These are phyloP conservation scores for Synergus laeviventris DNA, from an alignment of 2,888 invertebrate species.

Conservation along the genomic window DNA sequence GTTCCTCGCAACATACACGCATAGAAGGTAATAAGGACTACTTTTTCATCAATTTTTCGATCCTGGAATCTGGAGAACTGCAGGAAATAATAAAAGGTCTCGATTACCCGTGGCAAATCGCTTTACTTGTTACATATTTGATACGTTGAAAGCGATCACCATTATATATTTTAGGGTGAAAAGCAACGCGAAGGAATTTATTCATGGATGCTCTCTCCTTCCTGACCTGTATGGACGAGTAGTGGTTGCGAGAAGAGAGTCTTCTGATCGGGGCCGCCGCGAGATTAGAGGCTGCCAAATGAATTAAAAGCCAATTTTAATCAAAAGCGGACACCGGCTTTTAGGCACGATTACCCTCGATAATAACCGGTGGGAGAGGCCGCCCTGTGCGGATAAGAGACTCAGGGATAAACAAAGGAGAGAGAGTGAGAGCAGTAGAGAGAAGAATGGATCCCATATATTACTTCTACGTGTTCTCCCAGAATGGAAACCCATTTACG, in stretches of 20 bases:
- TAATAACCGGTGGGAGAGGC: conserved; percentile 73
- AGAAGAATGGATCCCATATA: conserved; percentile 70
- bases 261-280: conserved; percentile 71
- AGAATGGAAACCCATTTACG: conserved; percentile 63
- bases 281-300: conserved; percentile 76
- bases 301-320: conserved; percentile 77
- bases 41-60: conserved; percentile 1
- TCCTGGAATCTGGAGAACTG: background rate
- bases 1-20: too few relatives aligned
- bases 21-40: too few relatives aligned
- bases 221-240: conserved; percentile 41
- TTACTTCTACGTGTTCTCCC: conserved; percentile 69
- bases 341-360: conserved; percentile 75
- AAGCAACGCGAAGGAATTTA: conserved; percentile 56
- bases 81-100: conserved; percentile 37
- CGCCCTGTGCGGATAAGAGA: conserved; percentile 54
- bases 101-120: conserved; percentile 44
- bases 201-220: conserved; percentile 53
- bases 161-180: conserved; percentile 53
- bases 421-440: conserved; percentile 49
- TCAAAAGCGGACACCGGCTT: conserved; percentile 75
- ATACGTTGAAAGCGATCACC: conserved; percentile 47
- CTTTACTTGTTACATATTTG: conserved; percentile 40
- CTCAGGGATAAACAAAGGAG: conserved; percentile 42
- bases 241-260: conserved; percentile 51